Conservation (phyloP, 2,888 invertebrate species). For the Heteropelma amictum region DNA sequence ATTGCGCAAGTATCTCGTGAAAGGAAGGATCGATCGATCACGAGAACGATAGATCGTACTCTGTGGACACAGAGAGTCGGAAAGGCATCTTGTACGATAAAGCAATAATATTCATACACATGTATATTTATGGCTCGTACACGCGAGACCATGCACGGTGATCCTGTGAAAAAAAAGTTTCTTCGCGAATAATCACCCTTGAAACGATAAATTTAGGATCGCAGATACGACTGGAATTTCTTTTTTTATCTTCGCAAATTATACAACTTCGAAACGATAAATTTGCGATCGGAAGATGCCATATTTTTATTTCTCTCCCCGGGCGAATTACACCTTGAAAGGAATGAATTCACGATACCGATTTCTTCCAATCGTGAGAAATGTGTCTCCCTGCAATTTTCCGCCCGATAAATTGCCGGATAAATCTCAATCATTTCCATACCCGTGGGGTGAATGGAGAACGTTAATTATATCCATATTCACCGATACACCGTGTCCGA, state of each 20-base stretch:
- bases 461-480: neutral
- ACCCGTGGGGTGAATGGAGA: neutral
- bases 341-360: constrained; percentile 14
- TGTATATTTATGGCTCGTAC: constrained; percentile 49
- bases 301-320: constrained; percentile 4
- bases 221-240: constrained; percentile 14
- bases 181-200: constrained; percentile 18
- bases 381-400: constrained; percentile 22
- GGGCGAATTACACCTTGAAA: constrained; percentile 16
- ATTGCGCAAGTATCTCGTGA: constrained; percentile 26
- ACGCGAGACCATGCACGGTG: constrained; percentile 7
- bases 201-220: constrained; percentile 32
- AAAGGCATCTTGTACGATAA: constrained; percentile 44
- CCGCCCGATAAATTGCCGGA: constrained; percentile 19
- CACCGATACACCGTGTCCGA: neutral
- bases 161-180: neutral
- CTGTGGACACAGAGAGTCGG: constrained; percentile 46
- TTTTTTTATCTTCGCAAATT: constrained; percentile 3
- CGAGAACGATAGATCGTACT: constrained; percentile 49
- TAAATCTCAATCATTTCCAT: constrained; percentile 25
- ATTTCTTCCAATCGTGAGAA: constrained; percentile 18
- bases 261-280: constrained; percentile 25
- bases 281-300: constrained; percentile 15
- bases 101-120: constrained; percentile 58
- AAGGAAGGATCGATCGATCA: constrained; percentile 40